Conservation (phyloP, 35 echinoderm and acorn worm genomes). For the Apostichopus californicus region DNA sequence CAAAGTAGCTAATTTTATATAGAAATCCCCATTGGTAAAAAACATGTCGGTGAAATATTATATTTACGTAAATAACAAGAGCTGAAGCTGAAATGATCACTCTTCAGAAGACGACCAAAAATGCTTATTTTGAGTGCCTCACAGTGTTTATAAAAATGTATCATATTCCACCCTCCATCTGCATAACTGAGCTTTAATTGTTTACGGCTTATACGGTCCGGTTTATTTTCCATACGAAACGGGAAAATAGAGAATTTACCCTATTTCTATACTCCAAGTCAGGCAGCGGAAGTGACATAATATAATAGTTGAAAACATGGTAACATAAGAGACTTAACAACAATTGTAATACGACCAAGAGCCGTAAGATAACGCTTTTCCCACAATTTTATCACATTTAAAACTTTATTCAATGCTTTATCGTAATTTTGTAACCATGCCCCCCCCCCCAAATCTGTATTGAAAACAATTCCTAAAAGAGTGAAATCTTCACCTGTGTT, state of each 20-base stretch:
- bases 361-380: background rate
- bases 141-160: background rate
- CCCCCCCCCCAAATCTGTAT: background rate
- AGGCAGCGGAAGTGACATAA: background rate
- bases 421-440: no score
- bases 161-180: background rate
- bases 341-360: background rate
- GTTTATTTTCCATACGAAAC: slow-evolving; percentile 16
- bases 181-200: background rate
- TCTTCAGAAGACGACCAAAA: slow-evolving; percentile 16
- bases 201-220: background rate
- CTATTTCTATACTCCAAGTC: background rate
- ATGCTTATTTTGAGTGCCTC: background rate
- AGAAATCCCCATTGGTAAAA: slow-evolving; percentile 5
- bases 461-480: background rate
- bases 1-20: background rate
- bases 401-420: background rate
- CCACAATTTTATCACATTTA: background rate
- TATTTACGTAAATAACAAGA: background rate
- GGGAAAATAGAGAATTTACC: background rate
- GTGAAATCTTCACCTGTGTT: background rate
- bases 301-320: background rate
- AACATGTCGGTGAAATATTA: background rate
- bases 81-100: background rate
- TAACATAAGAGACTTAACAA: background rate